Base-by-base conservation (phyloP, 2,888 invertebrate species). In the Capitulum mitella region DNA sequence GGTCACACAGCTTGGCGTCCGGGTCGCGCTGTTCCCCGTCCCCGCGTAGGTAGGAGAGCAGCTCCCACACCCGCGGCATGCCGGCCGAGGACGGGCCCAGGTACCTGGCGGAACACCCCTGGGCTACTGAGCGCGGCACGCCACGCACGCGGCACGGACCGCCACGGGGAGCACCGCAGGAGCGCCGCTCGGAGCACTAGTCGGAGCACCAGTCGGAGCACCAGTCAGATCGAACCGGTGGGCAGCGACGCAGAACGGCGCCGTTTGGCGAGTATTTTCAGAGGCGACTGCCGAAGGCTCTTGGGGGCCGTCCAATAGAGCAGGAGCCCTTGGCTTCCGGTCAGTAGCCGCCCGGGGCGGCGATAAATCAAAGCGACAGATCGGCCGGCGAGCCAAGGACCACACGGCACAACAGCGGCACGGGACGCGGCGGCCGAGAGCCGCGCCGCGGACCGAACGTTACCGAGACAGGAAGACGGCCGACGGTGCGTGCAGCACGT, bases 41-140 rank as follows among this genome's bases (percentile, higher is more conserved):
- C 8, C 70, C 70, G 1, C 70, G 37, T 40, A 70, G 70, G 70
- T 70, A 70, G 40, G 70, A 70, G 37, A 70, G 70, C 70, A 70
- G 70, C 40, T 40, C 70, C 70, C 70, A 70, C 10, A 70, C 40
- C 22, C 70, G 37, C 22, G 37, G 70, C 70, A 70, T 70, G 37
- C 14, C 70, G 12, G 40, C 70, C 26, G 32, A 19, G 16, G 6
- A 12, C 43, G 43, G 6, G 5, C 43, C 6, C 43, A 5, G 12
- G 6, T 5, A 43, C 43, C 43, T 43, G 43, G 43, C 5, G 5
- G 43, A 43, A 12, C 43, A 43, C 43, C 43, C 43, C 43, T 12
- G 43, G 43, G 12, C 6, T 12, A 43, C 43, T 43, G 43, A 43
- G 43, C 43, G 43, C 43, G 6, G 43, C 5, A 12, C 43, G 12